These are phyloP conservation scores for Fulmarus glacialis DNA, from an alignment of 2,113 vertebrate species.

Conservation along the genomic window DNA sequence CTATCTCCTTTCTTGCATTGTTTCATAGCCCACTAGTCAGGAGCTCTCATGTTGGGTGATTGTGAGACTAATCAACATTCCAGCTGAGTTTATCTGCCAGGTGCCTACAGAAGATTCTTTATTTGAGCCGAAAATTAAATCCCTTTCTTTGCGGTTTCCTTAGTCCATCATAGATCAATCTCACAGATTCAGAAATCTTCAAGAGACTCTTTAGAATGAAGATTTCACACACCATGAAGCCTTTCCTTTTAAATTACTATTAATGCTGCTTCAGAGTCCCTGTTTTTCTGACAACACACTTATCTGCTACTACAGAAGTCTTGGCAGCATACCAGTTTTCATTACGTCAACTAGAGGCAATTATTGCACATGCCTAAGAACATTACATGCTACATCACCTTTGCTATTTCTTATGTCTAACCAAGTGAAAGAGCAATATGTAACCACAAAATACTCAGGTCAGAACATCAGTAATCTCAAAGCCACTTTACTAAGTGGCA, in stretches of 20 bases:
- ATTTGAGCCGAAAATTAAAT: background rate
- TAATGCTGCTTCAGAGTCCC: background rate
- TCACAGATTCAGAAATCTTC: background rate
- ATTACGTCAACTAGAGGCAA: background rate
- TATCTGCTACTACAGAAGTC: background rate
- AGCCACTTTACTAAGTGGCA: background rate
- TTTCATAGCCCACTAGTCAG: background rate
- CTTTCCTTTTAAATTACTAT: background rate
- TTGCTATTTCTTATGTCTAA: background rate
- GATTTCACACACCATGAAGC: background rate
- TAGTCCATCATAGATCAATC: background rate
- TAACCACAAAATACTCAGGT: background rate
- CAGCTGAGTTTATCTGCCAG: background rate
- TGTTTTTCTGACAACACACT: background rate
- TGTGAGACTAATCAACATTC: background rate
- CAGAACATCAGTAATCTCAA: background rate
- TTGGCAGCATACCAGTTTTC: background rate
- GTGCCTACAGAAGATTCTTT: background rate
- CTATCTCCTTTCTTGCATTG: background rate
- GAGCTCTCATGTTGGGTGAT: background rate
- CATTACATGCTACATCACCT: background rate
- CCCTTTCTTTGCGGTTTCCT: background rate
- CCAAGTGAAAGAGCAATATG: accelerated
- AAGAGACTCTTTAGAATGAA: background rate
- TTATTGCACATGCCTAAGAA: background rate